Evolutionary conservation across 2,113 vertebrate species (phyloP).

Genomic region (Poeciliopsis turrubarensis): DNA sequence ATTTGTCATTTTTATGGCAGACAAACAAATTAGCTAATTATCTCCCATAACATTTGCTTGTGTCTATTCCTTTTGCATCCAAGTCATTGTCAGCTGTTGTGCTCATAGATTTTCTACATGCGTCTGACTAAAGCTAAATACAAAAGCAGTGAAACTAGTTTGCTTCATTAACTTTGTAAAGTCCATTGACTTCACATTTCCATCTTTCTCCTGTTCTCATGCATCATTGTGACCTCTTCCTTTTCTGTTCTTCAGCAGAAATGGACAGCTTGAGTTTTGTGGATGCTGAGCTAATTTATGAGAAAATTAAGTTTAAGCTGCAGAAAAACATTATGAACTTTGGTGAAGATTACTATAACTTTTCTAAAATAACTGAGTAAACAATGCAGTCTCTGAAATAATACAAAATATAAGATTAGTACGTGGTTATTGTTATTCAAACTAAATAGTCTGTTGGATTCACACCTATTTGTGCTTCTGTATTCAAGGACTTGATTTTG

Average conservation of each 20-base stretch:
- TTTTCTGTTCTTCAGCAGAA: background rate
- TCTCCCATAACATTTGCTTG: background rate
- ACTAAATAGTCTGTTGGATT: too few relatives aligned
- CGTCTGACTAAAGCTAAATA: background rate
- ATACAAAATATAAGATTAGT: too few relatives aligned
- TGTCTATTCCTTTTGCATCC: background rate
- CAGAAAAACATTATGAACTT: background rate
- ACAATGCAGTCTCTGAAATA: too few relatives aligned
- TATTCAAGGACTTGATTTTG: too few relatives aligned
- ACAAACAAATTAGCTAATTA: conserved; percentile 5
- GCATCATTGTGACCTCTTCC: background rate
- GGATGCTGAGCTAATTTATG: background rate
- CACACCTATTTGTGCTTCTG: too few relatives aligned
- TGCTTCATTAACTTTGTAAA: background rate
- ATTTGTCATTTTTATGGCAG: background rate
- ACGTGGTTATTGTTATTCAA: too few relatives aligned
- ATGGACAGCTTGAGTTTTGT: background rate
- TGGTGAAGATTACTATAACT: too few relatives aligned
- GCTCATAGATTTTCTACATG: background rate
- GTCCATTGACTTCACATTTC: background rate
- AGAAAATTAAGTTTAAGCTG: background rate
- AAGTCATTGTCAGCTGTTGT: background rate
- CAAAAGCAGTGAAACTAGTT: background rate
- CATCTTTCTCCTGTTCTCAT: background rate
- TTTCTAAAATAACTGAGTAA: too few relatives aligned